Conservation (phyloP, 2,888 invertebrate genomes). For the Melinopterus prodromus region DNA sequence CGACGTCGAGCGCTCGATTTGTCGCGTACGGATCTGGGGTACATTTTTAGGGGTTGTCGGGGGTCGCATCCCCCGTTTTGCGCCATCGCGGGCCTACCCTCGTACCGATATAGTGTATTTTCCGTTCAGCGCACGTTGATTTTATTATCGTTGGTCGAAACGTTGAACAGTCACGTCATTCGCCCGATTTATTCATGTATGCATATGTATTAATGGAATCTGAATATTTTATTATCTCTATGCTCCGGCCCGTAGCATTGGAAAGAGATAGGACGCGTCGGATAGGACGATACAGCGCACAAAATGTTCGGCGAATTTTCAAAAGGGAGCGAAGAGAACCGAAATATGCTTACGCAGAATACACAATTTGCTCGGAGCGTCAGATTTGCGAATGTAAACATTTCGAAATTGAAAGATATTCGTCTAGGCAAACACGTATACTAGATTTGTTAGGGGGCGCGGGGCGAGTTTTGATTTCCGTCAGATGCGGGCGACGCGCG, state of each 20-base stretch:
- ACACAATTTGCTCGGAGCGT: not conserved
- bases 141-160: not conserved
- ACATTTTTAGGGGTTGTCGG: not conserved
- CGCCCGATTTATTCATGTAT: not conserved
- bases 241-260: not conserved
- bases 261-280: not conserved
- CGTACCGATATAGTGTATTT: not conserved
- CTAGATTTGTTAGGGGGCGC: too few relatives aligned
- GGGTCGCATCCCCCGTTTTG: not conserved
- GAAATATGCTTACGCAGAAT: not conserved
- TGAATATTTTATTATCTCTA: not conserved
- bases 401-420: not conserved
- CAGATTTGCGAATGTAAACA: not conserved
- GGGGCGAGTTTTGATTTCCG: too few relatives aligned
- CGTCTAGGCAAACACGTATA: too few relatives aligned
- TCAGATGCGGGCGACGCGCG: too few relatives aligned
- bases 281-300: not conserved
- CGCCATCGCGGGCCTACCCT: not conserved
- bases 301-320: not conserved
- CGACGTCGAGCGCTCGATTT: not conserved
- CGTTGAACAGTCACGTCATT: not conserved
- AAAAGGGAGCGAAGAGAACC: not conserved
- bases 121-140: not conserved
- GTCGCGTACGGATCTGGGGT: not conserved
- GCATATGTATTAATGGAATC: constrained; percentile 4